Percentiles rank a stretch among this genome's conserved stretches.
phyloP scores from a whole-genome alignment of 2,888 invertebrate genomes.

The Lysandra bellargus region DNA sequence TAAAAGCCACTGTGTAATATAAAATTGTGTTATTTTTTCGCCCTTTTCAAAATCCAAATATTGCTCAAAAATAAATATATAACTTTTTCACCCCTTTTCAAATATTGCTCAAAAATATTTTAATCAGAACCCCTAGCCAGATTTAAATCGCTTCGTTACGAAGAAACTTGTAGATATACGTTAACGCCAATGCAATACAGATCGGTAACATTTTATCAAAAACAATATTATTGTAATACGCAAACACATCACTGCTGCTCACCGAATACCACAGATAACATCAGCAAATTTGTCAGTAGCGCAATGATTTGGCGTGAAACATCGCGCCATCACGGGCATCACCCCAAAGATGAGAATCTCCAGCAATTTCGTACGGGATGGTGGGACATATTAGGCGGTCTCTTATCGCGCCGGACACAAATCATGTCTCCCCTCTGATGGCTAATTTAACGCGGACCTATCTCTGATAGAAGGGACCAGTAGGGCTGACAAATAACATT shows the following conservation, averaged over 20 bases:
- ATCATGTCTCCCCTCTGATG: slow-evolving; percentile 58
- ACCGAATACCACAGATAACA: not conserved
- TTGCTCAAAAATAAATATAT: too few relatives aligned
- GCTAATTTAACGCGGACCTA: slow-evolving; percentile 54
- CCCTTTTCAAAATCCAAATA: too few relatives aligned
- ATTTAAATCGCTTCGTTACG: too few relatives aligned
- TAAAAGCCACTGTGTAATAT: too few relatives aligned
- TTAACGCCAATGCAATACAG: too few relatives aligned
- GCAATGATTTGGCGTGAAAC: not conserved
- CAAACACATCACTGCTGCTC: not conserved
- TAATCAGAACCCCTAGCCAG: too few relatives aligned
- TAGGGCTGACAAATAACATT: slow-evolving; percentile 20
- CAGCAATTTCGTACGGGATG: slow-evolving; percentile 49
- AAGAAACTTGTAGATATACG: too few relatives aligned
- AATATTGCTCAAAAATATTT: too few relatives aligned
- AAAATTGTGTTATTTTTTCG: too few relatives aligned
- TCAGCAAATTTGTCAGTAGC: not conserved
- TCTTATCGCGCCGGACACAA: slow-evolving; percentile 53
- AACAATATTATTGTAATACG: not conserved
- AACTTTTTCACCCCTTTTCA: too few relatives aligned
- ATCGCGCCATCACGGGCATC: not conserved
- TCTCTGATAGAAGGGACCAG: slow-evolving; percentile 27
- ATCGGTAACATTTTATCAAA: not conserved
- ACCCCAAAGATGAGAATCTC: slow-evolving; percentile 47
- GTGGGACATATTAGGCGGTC: slow-evolving; percentile 51